Evolutionary conservation across 1,140 invertebrate genomes (phyloP), one percentile per base, ranked within the genome.

Genomic region (Phthorimaea operculella): DNA sequence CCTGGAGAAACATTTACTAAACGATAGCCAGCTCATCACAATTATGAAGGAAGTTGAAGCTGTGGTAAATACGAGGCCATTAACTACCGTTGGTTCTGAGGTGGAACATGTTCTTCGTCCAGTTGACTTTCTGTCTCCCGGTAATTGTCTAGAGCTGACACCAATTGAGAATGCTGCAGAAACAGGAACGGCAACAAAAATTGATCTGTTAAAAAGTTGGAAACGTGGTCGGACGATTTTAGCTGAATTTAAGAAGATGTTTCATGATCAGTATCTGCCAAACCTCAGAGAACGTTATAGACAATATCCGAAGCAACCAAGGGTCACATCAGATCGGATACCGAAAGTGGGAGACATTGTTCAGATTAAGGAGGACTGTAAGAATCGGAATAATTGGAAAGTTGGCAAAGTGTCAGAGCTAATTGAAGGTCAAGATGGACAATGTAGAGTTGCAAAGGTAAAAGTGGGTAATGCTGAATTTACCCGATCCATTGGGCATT

Each of bases 1-100:
- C 7, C 44, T 57, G 28, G 55, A 57, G n/a, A 57, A 51, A 17
- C 55, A 52, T 50, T 16, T 52, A n/a, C 18, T 57, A 15, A 45
- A 28, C 0, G 55, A 57, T 4, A 28, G 9, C 15, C 49, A 57
- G 28, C n/a, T 57, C n/a, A 28, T 28, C 1, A 57, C 55, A 1
- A 21, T 57, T 7, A 45, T 50, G 1, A 57, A 52, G 45, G 55
- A 57, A 47, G 36, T 57, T 6, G 50, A 57, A 34, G 5, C 50
- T 16, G 55, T 57, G 0, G 12, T 57, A 10, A 57, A 57, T 33
- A 57, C 34, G 1, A 42, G 49, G 52, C 55, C 55, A 1, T 8
- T 57, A 15, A 57, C 55, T 5, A n/a, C 2, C 1, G 39, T 57
- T 6, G 50, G 49, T 4, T n/a, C 49, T n/a, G 55, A 57, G 4